Evolutionary conservation across 2,888 invertebrate genomes (phyloP), one percentile per base, ranked within the genome.

Genomic region (Hybos culiciformis): DNA sequence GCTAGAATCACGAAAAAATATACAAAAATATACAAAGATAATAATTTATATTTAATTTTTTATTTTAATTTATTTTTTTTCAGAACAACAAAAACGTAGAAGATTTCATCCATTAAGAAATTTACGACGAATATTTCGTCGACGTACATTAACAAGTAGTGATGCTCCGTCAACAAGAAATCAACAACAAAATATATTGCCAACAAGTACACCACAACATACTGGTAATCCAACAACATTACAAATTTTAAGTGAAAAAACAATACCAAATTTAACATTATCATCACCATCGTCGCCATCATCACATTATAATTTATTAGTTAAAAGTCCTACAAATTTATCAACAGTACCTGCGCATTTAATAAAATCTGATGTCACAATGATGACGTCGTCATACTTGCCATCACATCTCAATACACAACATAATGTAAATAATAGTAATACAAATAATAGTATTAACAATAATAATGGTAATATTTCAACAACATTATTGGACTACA

Each of bases 71-170:
- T 21, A 31, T 33, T 43, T 39, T 23, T 39, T 48, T 50, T 1
- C 42, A 65, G 66, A 66, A 45, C 61, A 60, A 53, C 62, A 63
- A 47, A 64, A 65, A 52, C 58, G 66, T 23, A 60, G 66, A 37
- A 59, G 65, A 45, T 66, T 66, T 50, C 63, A 65, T 56, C 66
- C 66, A 33, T 54, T 66, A 31, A 59, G 66, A 32, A 66, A 66
- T 55, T 53, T 66, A 40, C 61, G 66, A 5, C 62, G 66, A 32
- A 66, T 66, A 46, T 66, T 66, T 49, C 64, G 66, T 2, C 60
- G 66, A 37, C 62, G 66, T 44, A 64, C 66, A 8, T 57, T 66
- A 46, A 63, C 61, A 37, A 61, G 56, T 46, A 56, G 54, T 7
- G 57, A 55, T 15, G 56, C 56, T 15, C 51, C 51, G 20, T 39